These are phyloP conservation scores for Heliconius melpomene DNA, from an alignment of 1,140 invertebrate genomes.

Conservation along the genomic window DNA sequence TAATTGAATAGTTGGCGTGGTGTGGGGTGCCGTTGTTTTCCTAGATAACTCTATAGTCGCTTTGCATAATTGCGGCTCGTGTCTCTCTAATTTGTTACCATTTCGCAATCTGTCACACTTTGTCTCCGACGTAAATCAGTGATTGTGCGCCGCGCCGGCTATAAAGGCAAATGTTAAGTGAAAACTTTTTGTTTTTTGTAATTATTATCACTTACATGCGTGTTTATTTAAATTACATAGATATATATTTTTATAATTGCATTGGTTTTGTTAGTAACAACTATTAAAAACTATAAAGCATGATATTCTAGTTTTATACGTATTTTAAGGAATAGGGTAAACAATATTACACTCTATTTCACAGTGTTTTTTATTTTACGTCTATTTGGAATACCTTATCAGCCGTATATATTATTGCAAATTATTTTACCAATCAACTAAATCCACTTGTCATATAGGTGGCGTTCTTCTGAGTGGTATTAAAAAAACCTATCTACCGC, in stretches of 20 bases:
- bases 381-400: no score
- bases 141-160: conserved; percentile 32
- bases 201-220: not conserved
- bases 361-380: no score
- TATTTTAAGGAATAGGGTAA: no score
- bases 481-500: no score
- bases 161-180: conserved; percentile 35
- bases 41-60: conserved; percentile 76
- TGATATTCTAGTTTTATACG: no score
- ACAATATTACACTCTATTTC: no score
- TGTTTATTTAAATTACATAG: not conserved
- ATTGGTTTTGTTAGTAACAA: not conserved
- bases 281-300: not conserved
- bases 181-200: conserved; percentile 15
- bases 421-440: no score
- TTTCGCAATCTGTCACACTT: conserved; percentile 74
- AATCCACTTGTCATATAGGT: no score
- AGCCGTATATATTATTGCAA: no score
- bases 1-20: conserved; percentile 77
- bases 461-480: no score
- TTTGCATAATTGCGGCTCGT: conserved; percentile 76
- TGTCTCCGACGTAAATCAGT: conserved; percentile 46
- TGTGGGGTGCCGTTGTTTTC: conserved; percentile 73
- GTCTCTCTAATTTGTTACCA: conserved; percentile 71
- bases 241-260: not conserved